phyloP scores from a whole-genome alignment of 1,140 invertebrate genomes.

The Metopolophium dirhodum region DNA sequence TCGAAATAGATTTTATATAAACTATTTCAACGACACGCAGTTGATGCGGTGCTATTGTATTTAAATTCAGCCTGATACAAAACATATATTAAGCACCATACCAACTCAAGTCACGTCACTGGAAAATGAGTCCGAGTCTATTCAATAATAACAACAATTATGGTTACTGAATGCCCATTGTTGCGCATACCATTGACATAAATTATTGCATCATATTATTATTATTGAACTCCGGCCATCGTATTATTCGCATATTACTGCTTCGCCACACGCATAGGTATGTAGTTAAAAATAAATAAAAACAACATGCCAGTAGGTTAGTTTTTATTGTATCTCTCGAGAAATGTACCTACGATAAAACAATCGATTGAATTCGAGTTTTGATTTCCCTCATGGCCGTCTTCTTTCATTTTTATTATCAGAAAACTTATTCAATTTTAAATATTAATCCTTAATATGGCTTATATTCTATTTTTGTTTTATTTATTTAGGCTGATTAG shows the following conservation, averaged over 20 bases:
- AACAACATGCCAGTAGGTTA: constrained; percentile 9
- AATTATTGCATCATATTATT: background rate
- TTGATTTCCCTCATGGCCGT: constrained; percentile 19
- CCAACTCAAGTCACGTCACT: background rate
- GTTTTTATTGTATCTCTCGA: constrained; percentile 29
- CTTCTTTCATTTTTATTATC: background rate
- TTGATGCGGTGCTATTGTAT: background rate
- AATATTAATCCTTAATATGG: constrained; percentile 4
- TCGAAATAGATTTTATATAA: background rate
- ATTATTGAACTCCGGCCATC: background rate
- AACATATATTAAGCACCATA: background rate
- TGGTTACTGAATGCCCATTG: background rate
- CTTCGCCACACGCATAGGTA: background rate
- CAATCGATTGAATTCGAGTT: constrained; percentile 22
- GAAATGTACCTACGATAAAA: constrained; percentile 22
- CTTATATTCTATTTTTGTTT: constrained; percentile 17
- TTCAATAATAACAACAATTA: background rate
- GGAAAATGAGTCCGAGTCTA: background rate
- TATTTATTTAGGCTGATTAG: constrained; percentile 27
- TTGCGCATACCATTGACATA: background rate
- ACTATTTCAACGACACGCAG: background rate
- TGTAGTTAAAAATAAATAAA: background rate
- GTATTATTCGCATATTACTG: background rate
- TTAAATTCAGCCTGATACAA: background rate
- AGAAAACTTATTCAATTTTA: constrained; percentile 27